Evolutionary conservation across 2,113 vertebrate genomes (phyloP), one percentile per base, ranked within the genome.

Genomic region (Electrona antarctica): DNA sequence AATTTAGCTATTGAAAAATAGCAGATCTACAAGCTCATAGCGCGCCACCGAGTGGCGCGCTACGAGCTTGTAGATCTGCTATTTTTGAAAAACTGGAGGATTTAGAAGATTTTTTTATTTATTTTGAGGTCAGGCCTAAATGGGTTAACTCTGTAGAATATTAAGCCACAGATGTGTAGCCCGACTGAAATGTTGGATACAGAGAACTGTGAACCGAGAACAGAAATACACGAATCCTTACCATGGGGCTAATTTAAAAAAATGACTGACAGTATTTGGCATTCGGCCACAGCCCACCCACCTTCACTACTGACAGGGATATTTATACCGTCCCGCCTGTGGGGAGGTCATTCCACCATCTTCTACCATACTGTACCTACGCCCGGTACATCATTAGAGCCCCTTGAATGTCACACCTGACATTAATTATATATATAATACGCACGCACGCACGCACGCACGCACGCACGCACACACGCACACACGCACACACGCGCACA

Each of bases 381-480:
- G 21, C 21, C 21, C 21, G 79, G 10, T 73, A 66, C 63, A 79
- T 83, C 63, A 88, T 87, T 85, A 88, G 73, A 50, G 41, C 49
- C 60, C 48, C 67, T 66, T 66, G 82, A 80, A 77, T 84, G 74
- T 85, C 71, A 79, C 68, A 79, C 75, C 73, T 73, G 59, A 69
- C 29, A 11, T 61, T 89, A 88, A 90, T 90, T 77, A 88, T 64
- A 80, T 70, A 63, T 56, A n/a, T 21, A 1, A 21, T 21, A 21
- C 21, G 21, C 21, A 21, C 21, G 21, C 21, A 21, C 21, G 21
- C 21, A 21, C 21, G 21, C 21, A 21, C 21, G 21, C 21, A 21
- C 21, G 2, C 21, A 21, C 21, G 2, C 21, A 21, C 21, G 2
- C 21, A 21, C 21, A 21, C 21, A 21, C 21, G 2, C 21, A 21